These are phyloP conservation scores for Athene cunicularia DNA, from an alignment of 2,113 vertebrate genomes.

Conservation along the genomic window DNA sequence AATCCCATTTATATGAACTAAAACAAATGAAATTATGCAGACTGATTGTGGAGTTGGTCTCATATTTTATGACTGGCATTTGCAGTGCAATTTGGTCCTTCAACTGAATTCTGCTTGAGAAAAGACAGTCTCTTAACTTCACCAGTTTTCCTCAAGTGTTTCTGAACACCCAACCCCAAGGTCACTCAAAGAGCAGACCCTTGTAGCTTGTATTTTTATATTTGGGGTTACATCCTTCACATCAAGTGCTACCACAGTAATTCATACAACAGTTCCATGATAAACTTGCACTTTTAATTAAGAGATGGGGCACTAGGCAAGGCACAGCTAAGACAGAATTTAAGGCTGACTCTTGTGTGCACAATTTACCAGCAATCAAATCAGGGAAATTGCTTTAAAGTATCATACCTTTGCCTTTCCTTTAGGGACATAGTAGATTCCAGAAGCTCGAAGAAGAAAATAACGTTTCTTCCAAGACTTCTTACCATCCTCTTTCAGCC, in stretches of 20 bases:
- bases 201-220: not conserved
- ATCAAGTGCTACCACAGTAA: not conserved
- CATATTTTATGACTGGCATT: not conserved
- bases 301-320: not conserved
- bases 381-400: not conserved
- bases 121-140: not conserved
- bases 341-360: not conserved
- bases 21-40: not conserved
- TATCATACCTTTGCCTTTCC: conserved; percentile 92
- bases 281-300: not conserved
- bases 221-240: not conserved
- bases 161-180: not conserved
- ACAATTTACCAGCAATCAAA: not conserved
- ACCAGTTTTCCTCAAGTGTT: not conserved
- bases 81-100: not conserved
- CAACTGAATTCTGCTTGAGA: not conserved
- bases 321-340: not conserved
- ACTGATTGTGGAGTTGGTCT: not conserved
- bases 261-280: not conserved
- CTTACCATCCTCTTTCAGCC: conserved; percentile 97
- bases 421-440: conserved; percentile 98
- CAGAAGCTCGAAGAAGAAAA: conserved; percentile 94
- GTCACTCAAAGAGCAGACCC: not conserved
- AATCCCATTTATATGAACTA: not conserved
- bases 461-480: conserved; percentile 99